These are phyloP conservation scores for Macrophya annulata DNA, from an alignment of 2,888 invertebrate species.

Conservation along the genomic window DNA sequence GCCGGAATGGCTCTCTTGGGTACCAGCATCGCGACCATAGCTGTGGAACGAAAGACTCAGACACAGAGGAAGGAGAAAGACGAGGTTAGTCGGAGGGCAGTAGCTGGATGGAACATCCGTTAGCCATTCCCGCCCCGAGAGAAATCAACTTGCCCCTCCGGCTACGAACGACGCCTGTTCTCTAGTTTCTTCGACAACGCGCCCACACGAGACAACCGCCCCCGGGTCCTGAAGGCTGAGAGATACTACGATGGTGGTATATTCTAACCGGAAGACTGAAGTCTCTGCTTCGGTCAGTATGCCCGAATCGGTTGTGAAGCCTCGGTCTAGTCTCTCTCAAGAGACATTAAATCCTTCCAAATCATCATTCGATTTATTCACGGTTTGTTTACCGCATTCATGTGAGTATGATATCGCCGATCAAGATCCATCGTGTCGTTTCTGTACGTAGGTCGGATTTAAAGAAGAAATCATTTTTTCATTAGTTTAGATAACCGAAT, in stretches of 20 bases:
- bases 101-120: constrained; percentile 61
- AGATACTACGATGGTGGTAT: constrained; percentile 32
- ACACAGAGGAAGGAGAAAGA: constrained; percentile 55
- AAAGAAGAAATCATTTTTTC: not conserved
- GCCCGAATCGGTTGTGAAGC: constrained; percentile 30
- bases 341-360: constrained; percentile 8
- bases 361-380: constrained; percentile 23
- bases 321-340: constrained; percentile 23
- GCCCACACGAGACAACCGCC: constrained; percentile 22
- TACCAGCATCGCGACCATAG: constrained; percentile 56
- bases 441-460: not conserved
- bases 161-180: constrained; percentile 64
- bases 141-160: constrained; percentile 69
- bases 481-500: not conserved
- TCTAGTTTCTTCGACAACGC: constrained; percentile 65
- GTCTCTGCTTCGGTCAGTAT: constrained; percentile 7
- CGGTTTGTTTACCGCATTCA: not conserved
- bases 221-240: constrained; percentile 40
- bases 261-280: constrained; percentile 31
- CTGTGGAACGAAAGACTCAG: constrained; percentile 58
- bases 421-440: not conserved
- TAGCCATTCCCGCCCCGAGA: constrained; percentile 66
- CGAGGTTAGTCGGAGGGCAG: constrained; percentile 53
- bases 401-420: not conserved
- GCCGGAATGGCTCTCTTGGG: constrained; percentile 65